Evolutionary conservation across 2,797 vertebrate species (phyloP), one percentile per base, ranked within the genome.

Genomic region (Natrix natrix): DNA sequence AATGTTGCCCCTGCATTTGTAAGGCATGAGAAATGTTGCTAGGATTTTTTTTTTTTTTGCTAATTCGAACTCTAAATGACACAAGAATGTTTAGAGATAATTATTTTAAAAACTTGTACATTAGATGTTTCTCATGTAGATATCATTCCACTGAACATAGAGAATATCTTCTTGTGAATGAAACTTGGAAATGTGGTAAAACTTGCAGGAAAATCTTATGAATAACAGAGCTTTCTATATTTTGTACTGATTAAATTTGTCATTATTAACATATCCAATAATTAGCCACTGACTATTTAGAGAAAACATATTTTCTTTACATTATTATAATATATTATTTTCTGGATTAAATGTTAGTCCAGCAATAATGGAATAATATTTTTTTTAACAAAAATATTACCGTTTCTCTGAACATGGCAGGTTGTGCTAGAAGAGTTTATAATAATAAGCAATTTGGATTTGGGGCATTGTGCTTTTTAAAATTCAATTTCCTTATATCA

Each of bases 401-500:
- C 93, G 94, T 97, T 96, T 91, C 93, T 69, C 96, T 95, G 95
- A 94, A 95, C 96, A 93, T 93, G 93, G 94, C 95, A 97, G 96
- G 93, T 95, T 88, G 90, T 96, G 95, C 94, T 92, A 95, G 95
- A 95, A 95, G 93, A 43, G 69, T 90, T 94, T 91, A 4, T 96
- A 94, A 94, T 97, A 97, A 96, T 95, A 96, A 90, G 95, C 95
- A 96, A 94, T 97, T 97, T 97, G 91, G 94, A 63, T 96, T 97
- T 97, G 96, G 95, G 95, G 95, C 96, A 95, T 95, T 97, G 94
- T 96, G 97, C 97, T 97, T 96, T 97, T 97, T 97, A 97, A 97
- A 96, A 96, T 96, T 95, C 96, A 97, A 97, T 98, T 98, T 98
- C 97, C 97, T 97, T 97, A 69, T 97, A 97, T 97, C 97, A 97